phyloP scores from a whole-genome alignment of 2,888 invertebrate genomes.

The Nemotelus pantherinus region DNA sequence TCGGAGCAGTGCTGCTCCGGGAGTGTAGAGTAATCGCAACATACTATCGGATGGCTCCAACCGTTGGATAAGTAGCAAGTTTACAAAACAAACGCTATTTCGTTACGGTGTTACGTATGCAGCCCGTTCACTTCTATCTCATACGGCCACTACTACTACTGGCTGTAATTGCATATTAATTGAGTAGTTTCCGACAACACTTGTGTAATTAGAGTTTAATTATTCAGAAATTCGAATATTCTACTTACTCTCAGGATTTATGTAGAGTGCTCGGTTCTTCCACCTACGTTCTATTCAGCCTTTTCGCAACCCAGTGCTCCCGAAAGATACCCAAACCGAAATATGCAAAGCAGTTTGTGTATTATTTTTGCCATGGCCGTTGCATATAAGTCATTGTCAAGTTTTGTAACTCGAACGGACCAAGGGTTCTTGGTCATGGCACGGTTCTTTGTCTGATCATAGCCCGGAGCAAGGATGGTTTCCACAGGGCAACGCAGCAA shows the following conservation, averaged over 20 bases:
- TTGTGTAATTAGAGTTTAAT: slow-evolving; percentile 31
- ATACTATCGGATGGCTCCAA: too few species aligned
- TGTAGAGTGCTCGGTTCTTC: neutral
- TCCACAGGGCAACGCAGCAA: too few species aligned
- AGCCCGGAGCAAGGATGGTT: too few species aligned
- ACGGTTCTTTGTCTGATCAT: too few species aligned
- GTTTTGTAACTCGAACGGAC: neutral
- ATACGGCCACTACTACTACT: neutral
- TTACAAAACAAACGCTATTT: neutral
- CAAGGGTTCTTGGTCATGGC: neutral
- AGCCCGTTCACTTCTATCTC: neutral
- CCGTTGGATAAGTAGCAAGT: neutral
- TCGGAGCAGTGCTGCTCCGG: too few species aligned
- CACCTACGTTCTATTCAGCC: too few species aligned
- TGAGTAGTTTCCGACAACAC: slow-evolving; percentile 28
- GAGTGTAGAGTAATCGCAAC: too few species aligned
- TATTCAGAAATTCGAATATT: slow-evolving; percentile 19
- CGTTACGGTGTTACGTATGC: slow-evolving; percentile 9
- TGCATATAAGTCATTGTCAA: neutral
- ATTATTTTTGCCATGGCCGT: neutral
- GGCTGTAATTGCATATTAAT: slow-evolving; percentile 28
- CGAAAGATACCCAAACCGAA: too few species aligned
- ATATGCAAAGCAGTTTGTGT: neutral
- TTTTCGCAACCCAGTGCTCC: too few species aligned
- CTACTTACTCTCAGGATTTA: slow-evolving; percentile 10